phyloP scores from a whole-genome alignment of 2,113 vertebrate species.

The Dipodomys stephensi region DNA sequence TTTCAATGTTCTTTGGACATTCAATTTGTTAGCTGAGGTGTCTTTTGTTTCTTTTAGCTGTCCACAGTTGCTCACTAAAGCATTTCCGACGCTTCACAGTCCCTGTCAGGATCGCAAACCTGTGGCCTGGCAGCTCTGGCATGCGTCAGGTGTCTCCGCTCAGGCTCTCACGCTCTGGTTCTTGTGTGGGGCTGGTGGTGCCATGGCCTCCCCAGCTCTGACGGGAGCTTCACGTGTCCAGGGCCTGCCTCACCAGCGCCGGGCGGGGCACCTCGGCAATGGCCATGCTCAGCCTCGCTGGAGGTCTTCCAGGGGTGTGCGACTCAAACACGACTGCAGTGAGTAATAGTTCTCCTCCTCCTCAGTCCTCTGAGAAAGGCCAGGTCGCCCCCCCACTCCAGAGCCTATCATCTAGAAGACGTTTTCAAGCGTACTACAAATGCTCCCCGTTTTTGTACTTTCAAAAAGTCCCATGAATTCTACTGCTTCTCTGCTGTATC shows the following conservation, averaged over 20 bases:
- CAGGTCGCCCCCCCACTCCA: no score
- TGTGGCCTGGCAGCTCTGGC: no score
- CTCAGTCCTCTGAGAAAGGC: no score
- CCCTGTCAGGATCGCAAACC: background rate
- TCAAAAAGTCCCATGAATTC: background rate
- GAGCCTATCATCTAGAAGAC: background rate
- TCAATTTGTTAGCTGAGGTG: background rate
- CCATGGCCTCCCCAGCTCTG: background rate
- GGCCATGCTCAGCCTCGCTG: no score
- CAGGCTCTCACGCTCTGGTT: background rate
- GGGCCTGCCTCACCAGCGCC: no score
- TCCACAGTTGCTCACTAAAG: background rate
- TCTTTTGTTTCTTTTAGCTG: background rate
- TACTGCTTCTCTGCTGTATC: background rate
- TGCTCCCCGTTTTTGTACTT: background rate
- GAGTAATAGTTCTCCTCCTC: no score
- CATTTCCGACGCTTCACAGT: accelerated
- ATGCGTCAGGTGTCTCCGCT: background rate
- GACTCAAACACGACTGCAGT: no score
- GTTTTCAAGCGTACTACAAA: background rate
- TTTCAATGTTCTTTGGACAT: background rate
- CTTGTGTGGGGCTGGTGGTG: background rate
- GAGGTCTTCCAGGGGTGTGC: no score
- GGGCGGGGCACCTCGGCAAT: no score
- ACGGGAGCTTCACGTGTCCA: background rate